These are phyloP conservation scores for Semaprochilodus insignis DNA, from an alignment of 2,797 vertebrate species.

Conservation along the genomic window DNA sequence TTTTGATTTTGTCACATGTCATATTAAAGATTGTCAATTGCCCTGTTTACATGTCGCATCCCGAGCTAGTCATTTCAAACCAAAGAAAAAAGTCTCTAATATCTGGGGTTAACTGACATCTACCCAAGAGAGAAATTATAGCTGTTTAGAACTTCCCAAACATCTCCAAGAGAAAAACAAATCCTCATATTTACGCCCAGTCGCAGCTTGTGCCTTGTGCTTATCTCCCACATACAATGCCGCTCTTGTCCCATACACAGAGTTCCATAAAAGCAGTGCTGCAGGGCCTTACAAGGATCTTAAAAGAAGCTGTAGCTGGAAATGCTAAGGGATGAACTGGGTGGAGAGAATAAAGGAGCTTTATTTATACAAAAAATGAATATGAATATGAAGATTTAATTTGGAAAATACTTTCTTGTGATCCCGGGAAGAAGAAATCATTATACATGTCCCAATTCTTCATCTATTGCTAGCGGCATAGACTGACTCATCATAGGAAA, in stretches of 20 bases:
- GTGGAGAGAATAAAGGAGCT: conserved; percentile 34
- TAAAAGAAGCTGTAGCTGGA: conserved; percentile 57
- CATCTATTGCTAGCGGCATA: background rate
- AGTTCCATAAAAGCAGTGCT: conserved; percentile 58
- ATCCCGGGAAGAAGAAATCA: conserved; percentile 6
- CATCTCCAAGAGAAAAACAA: conserved; percentile 8
- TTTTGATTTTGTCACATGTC: too few species aligned
- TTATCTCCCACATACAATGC: conserved; percentile 58
- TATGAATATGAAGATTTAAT: conserved; percentile 39
- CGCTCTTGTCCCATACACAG: conserved; percentile 61
- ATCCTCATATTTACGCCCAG: conserved; percentile 48
- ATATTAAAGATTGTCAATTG: background rate
- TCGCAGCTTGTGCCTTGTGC: conserved; percentile 23
- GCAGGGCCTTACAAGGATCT: conserved; percentile 56
- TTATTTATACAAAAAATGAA: conserved; percentile 44
- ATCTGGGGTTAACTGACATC: conserved; percentile 18
- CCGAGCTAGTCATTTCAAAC: background rate
- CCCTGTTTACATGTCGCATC: conserved; percentile 9
- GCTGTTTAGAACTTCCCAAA: conserved; percentile 25
- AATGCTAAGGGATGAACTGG: conserved; percentile 22
- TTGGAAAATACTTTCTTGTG: conserved; percentile 56
- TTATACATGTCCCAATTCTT: background rate
- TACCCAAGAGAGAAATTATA: conserved; percentile 26
- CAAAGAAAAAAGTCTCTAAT: conserved; percentile 19
- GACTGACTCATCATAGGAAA: conserved; percentile 4